Base-by-base conservation (phyloP, 2,797 vertebrate species). In the Aulostomus chinensis region DNA sequence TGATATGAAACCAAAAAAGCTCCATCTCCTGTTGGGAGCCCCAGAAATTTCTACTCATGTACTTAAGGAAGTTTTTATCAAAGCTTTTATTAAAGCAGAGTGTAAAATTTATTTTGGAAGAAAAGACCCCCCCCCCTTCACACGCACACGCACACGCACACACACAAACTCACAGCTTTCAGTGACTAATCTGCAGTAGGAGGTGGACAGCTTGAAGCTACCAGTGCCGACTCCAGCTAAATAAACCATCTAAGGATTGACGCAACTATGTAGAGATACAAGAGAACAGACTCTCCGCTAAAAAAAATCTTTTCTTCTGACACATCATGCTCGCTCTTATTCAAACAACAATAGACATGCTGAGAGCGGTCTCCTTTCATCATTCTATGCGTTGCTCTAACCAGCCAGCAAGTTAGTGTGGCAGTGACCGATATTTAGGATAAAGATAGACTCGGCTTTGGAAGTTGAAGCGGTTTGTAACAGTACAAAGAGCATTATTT, bases 181-280 rank as follows among this genome's bases (percentile, higher is more conserved):
- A 80, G 71, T 86, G 86, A 88, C 78, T 89, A 88, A 89, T 87
- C 76, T 85, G 68, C 83, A 69, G 85, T 83, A 80, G 84, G 84
- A 84, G 86, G 88, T 85, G 80, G 84, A 88, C 83, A 86, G 82
- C 84, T 83, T 88, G 84, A 79, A 79, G 75, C 79, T 33, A 80
- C 76, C 73, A 66, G 65, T 51, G 65, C 65, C 68, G 80, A 81
- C 82, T 81, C 58, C 59, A 72, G 80, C 77, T 87, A 86, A 85
- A 86, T 84, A 86, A 88, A 86, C 78, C 84, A 86, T 86, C 77
- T 67, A 70, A 80, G 58, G 78, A 81, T 61, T 79, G 77, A 78
- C 83, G 80, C 78, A 68, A 84, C 81, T 78, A 76, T 76, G 78
- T 68, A 42, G 66, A 83, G 72, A 85, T 71, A 78, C 51, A 73